Evolutionary conservation across 2,113 vertebrate species (phyloP).

Genomic region (Promerops cafer): DNA sequence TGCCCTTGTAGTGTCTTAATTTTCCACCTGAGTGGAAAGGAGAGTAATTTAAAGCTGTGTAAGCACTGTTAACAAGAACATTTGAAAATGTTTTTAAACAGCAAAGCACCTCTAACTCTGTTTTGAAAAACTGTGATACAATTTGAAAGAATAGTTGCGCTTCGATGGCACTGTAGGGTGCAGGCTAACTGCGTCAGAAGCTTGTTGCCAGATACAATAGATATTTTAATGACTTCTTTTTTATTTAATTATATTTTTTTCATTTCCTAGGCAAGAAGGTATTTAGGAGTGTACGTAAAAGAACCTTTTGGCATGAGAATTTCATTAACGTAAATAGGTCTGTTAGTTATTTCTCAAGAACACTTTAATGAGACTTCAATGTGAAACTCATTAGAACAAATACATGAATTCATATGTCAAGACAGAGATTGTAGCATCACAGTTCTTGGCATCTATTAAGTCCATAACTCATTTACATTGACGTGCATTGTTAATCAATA

Average conservation of each 20-base stretch:
- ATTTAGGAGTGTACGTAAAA: neutral
- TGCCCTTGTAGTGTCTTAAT: neutral
- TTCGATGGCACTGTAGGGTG: neutral
- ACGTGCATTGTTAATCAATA: constrained; percentile 71
- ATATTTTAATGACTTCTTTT: neutral
- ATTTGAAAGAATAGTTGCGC: neutral
- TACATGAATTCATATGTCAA: constrained; percentile 70
- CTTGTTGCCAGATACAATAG: neutral
- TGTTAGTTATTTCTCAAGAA: constrained; percentile 64
- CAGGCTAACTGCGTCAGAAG: neutral
- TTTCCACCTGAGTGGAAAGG: neutral
- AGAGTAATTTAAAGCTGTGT: neutral
- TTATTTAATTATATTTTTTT: neutral
- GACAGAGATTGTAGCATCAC: constrained; percentile 58
- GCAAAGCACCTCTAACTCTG: neutral
- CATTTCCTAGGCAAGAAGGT: constrained; percentile 12
- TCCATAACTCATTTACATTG: constrained; percentile 70
- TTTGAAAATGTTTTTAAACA: neutral
- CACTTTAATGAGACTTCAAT: constrained; percentile 65
- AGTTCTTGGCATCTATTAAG: constrained; percentile 70
- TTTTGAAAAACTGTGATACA: neutral
- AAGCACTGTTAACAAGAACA: neutral
- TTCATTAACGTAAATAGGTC: constrained; percentile 64
- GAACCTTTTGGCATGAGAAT: constrained; percentile 48
- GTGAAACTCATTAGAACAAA: constrained; percentile 72